Conservation (phyloP, 1,140 invertebrate species). For the Cherax quadricarinatus region DNA sequence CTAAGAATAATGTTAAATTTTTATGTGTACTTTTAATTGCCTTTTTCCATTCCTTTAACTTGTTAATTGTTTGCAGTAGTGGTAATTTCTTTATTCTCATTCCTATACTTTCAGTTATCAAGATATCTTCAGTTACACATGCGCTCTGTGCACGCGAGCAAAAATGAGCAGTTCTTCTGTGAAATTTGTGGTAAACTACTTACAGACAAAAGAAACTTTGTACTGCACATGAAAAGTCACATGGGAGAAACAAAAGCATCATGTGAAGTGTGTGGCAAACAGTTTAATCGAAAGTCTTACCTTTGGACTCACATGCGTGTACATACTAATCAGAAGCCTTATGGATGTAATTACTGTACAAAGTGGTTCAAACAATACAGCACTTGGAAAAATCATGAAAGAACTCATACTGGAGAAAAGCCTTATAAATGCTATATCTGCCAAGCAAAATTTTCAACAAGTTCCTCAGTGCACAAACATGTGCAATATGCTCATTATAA, state of each 20-base stretch:
- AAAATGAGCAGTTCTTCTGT: conserved; percentile 52
- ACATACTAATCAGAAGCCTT: conserved; percentile 49
- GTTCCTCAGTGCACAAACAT: conserved; percentile 44
- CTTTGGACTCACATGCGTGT: conserved; percentile 60
- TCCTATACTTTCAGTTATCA: conserved; percentile 27
- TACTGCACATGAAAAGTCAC: conserved; percentile 63
- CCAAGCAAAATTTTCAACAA: conserved; percentile 32
- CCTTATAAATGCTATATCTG: conserved; percentile 53
- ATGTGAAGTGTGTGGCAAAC: conserved; percentile 43
- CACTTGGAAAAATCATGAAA: conserved; percentile 58
- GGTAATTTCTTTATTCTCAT: neutral
- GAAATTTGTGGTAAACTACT: conserved; percentile 57
- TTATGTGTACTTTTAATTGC: too few relatives aligned
- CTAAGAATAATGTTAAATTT: too few relatives aligned
- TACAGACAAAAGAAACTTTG: conserved; percentile 51
- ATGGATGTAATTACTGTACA: conserved; percentile 48
- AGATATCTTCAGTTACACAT: conserved; percentile 54
- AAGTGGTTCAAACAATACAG: conserved; percentile 60
- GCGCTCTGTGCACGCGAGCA: conserved; percentile 15
- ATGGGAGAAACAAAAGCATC: conserved; percentile 45
- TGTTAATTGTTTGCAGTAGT: neutral
- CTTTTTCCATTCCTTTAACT: too few relatives aligned
- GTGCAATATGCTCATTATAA: conserved; percentile 55
- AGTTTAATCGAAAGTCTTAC: conserved; percentile 56
- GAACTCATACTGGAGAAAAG: conserved; percentile 61